phyloP scores from a whole-genome alignment of 2,888 invertebrate species.

The Galeopsomyia nigrocyanea region DNA sequence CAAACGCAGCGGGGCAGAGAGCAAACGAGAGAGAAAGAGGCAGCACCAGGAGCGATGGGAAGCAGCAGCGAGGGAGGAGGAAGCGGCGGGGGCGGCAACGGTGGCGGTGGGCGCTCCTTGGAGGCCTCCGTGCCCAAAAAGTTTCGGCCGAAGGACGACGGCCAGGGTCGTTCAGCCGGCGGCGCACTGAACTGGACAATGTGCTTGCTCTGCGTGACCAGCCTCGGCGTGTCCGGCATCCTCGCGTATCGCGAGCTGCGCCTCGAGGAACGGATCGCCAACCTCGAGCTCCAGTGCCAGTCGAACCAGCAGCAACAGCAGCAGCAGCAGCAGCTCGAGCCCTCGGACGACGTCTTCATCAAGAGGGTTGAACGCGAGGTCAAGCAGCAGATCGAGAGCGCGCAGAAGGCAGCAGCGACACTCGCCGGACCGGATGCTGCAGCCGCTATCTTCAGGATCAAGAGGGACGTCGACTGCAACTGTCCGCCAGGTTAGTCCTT shows the following conservation, averaged over 20 bases:
- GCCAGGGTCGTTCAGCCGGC: slow-evolving; percentile 60
- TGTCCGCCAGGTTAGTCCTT: slow-evolving; percentile 64
- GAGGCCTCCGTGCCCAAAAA: slow-evolving; percentile 59
- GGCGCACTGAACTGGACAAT: slow-evolving; percentile 60
- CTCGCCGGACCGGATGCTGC: slow-evolving; percentile 5
- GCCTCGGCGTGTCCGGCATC: slow-evolving; percentile 61
- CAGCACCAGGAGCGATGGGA: slow-evolving; percentile 40
- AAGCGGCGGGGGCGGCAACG: slow-evolving; percentile 15
- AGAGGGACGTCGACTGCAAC: slow-evolving; percentile 64
- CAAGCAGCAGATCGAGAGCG: slow-evolving; percentile 25
- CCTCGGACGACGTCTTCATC: slow-evolving; percentile 40
- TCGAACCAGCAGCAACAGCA: slow-evolving; percentile 44
- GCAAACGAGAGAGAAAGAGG: neutral
- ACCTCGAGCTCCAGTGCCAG: slow-evolving; percentile 56
- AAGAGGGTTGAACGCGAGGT: slow-evolving; percentile 38
- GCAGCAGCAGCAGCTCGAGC: slow-evolving; percentile 47
- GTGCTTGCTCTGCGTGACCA: slow-evolving; percentile 62
- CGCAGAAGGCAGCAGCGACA: slow-evolving; percentile 14
- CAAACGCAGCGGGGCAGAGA: slow-evolving; percentile 15
- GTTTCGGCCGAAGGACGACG: slow-evolving; percentile 52
- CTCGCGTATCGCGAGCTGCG: slow-evolving; percentile 60
- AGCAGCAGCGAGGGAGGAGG: slow-evolving; percentile 46
- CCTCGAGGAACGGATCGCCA: slow-evolving; percentile 61
- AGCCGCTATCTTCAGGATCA: slow-evolving; percentile 57
- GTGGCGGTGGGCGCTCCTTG: slow-evolving; percentile 49